Evolutionary conservation across 2,113 vertebrate genomes (phyloP).

Genomic region (Megaceryle maxima): DNA sequence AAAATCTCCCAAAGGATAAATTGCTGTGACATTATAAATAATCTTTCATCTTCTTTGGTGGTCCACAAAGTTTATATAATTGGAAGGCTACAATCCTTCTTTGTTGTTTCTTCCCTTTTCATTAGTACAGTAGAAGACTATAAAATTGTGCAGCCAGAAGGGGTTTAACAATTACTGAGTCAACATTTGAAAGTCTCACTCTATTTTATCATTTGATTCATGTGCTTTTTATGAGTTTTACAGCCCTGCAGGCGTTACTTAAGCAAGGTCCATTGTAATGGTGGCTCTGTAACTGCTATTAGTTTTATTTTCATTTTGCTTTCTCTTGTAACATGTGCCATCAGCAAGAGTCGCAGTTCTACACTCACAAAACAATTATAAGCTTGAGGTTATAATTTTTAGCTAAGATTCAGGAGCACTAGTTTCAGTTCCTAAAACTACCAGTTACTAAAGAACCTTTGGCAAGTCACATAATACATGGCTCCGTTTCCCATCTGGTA

Average conservation of each 20-base stretch:
- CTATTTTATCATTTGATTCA: slow-evolving; percentile 71
- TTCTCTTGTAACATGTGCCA: neutral
- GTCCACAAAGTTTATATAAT: slow-evolving; percentile 71
- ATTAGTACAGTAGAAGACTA: slow-evolving; percentile 71
- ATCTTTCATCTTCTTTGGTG: slow-evolving; percentile 77
- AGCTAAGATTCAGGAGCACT: neutral
- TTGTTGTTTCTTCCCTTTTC: slow-evolving; percentile 68
- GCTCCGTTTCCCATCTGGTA: neutral
- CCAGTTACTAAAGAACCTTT: neutral
- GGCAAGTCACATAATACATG: neutral
- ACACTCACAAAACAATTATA: neutral
- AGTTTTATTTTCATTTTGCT: neutral
- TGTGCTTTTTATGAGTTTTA: slow-evolving; percentile 72
- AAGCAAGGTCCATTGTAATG: slow-evolving; percentile 36
- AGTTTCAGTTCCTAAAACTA: neutral
- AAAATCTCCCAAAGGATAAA: slow-evolving; percentile 63
- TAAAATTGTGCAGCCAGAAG: slow-evolving; percentile 73
- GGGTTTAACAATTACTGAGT: slow-evolving; percentile 70
- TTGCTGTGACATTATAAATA: slow-evolving; percentile 67
- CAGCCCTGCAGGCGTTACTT: slow-evolving; percentile 60
- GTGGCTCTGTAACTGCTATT: slow-evolving; percentile 28
- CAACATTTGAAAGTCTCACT: slow-evolving; percentile 70
- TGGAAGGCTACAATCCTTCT: slow-evolving; percentile 61
- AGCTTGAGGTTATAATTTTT: neutral
- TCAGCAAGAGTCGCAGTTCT: slow-evolving; percentile 6